Evolutionary conservation across 2,113 vertebrate species (phyloP).

Genomic region (Catharus minimus): DNA sequence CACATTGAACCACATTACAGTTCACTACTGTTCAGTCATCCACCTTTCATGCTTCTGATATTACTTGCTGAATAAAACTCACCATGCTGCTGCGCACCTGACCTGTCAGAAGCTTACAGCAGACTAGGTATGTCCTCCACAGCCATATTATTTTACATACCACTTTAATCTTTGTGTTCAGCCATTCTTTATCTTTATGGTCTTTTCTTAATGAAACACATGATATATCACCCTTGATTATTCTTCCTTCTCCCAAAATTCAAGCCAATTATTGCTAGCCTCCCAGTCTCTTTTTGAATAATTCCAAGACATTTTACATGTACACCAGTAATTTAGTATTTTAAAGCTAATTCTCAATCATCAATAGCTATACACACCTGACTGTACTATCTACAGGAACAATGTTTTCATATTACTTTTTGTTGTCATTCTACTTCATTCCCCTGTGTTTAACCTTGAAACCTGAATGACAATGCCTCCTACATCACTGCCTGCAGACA

Average conservation of each 20-base stretch:
- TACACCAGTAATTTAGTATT: not conserved
- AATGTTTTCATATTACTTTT: not conserved
- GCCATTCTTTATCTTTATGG: not conserved
- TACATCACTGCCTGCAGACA: conserved; percentile 54
- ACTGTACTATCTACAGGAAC: not conserved
- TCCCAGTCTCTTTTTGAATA: not conserved
- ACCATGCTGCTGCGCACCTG: not conserved
- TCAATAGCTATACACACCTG: not conserved
- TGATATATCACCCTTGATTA: not conserved
- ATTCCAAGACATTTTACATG: not conserved
- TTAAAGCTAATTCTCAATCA: not conserved
- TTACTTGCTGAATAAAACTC: not conserved
- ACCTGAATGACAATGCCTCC: not conserved
- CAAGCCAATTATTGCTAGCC: not conserved
- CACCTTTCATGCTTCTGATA: not conserved
- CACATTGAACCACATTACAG: not conserved
- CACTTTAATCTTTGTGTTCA: not conserved
- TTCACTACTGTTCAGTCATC: not conserved
- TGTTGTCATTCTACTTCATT: conserved; percentile 3
- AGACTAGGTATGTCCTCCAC: not conserved
- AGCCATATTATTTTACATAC: not conserved
- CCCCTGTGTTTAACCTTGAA: conserved; percentile 65
- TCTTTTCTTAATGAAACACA: not conserved
- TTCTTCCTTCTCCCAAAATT: not conserved
- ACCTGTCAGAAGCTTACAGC: not conserved